phyloP scores from a whole-genome alignment of 2,888 invertebrate genomes.

The Cantharis rustica region DNA sequence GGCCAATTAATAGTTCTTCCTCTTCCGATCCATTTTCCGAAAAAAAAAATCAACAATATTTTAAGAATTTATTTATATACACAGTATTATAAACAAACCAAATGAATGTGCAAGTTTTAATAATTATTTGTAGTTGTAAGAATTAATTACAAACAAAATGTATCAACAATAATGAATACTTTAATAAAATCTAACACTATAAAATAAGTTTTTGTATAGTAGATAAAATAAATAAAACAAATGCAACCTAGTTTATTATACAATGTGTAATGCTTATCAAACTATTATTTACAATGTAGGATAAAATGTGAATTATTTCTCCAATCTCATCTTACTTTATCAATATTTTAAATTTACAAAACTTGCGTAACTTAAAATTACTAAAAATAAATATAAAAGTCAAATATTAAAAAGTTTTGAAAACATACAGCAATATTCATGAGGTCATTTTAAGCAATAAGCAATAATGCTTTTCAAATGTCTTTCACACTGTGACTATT shows the following conservation, averaged over 20 bases:
- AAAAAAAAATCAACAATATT: background rate
- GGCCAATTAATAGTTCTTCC: too few relatives aligned
- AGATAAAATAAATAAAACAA: constrained; percentile 26
- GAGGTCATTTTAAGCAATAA: background rate
- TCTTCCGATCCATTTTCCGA: too few relatives aligned
- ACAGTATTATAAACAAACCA: constrained; percentile 19
- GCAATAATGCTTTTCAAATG: background rate
- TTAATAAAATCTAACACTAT: constrained; percentile 19
- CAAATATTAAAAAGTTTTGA: background rate
- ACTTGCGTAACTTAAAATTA: constrained; percentile 7
- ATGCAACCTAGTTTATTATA: constrained; percentile 22
- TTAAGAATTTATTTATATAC: constrained; percentile 23
- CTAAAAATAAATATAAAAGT: background rate
- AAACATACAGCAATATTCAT: background rate
- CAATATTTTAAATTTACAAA: constrained; percentile 16
- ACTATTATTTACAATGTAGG: constrained; percentile 26
- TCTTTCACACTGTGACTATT: background rate
- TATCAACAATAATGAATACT: constrained; percentile 15
- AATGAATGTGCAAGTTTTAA: constrained; percentile 9
- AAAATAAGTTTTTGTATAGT: constrained; percentile 12
- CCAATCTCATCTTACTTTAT: constrained; percentile 2
- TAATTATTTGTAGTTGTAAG: constrained; percentile 6
- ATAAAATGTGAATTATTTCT: constrained; percentile 11
- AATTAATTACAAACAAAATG: constrained; percentile 7
- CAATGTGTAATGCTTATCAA: constrained; percentile 22